phyloP scores from a whole-genome alignment of 1,140 invertebrate genomes.

The Aradophagus sp. region DNA sequence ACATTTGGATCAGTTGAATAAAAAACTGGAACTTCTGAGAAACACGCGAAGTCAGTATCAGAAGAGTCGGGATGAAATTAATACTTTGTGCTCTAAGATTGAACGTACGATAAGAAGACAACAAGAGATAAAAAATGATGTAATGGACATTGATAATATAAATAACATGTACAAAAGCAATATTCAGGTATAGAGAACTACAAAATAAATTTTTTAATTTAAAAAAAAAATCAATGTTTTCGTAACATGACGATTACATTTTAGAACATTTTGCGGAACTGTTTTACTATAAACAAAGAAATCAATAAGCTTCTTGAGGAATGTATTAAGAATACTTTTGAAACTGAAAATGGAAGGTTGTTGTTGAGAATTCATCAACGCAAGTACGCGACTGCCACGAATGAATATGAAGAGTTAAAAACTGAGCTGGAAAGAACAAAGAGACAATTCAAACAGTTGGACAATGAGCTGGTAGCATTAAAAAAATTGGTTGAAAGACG shows the following conservation, averaged over 20 bases:
- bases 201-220: background rate
- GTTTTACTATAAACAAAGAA: conserved; percentile 46
- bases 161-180: conserved; percentile 44
- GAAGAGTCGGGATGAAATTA: conserved; percentile 54
- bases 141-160: conserved; percentile 64
- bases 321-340: conserved; percentile 45
- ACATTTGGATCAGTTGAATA: conserved; percentile 60
- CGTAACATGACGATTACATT: conserved; percentile 47
- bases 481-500: conserved; percentile 55
- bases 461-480: conserved; percentile 60
- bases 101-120: conserved; percentile 56
- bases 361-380: conserved; percentile 59
- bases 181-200: conserved; percentile 53
- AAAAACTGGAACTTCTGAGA: conserved; percentile 63
- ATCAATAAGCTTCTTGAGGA: conserved; percentile 61
- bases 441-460: conserved; percentile 50
- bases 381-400: conserved; percentile 48
- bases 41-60: conserved; percentile 58
- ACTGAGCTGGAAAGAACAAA: conserved; percentile 29
- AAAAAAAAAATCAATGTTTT: no score
- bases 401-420: conserved; percentile 56
- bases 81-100: conserved; percentile 63
- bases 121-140: conserved; percentile 47
- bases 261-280: conserved; percentile 9
- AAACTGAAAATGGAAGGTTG: conserved; percentile 55